Percentiles rank a stretch among this genome's conserved stretches.
Evolutionary conservation across 2,797 vertebrate species (phyloP).

Genomic region (Rallus crepitans): DNA sequence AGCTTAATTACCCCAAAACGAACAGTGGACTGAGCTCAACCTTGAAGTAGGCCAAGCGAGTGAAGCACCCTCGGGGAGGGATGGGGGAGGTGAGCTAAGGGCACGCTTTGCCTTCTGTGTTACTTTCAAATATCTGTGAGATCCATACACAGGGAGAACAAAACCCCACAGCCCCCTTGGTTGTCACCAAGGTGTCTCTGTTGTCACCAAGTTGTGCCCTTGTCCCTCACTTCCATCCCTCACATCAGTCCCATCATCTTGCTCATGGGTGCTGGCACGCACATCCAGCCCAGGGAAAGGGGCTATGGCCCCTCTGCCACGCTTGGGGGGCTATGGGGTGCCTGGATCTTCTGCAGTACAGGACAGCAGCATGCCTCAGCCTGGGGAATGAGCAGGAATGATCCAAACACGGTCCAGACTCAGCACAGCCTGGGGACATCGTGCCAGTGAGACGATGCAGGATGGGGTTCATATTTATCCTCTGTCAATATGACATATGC

Average conservation of each 20-base stretch:
- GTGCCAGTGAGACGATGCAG: background rate
- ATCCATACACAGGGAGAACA: background rate
- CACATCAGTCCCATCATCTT: background rate
- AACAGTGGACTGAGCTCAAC: conserved; percentile 47
- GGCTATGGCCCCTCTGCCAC: fast-evolving
- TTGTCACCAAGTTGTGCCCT: background rate
- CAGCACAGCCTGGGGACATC: fast-evolving
- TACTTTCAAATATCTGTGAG: background rate
- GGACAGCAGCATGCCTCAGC: fast-evolving
- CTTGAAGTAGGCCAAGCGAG: conserved; percentile 26
- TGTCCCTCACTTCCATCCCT: background rate
- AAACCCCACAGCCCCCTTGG: background rate
- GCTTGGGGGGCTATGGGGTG: background rate
- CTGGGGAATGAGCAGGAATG: background rate
- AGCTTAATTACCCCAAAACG: conserved; percentile 39
- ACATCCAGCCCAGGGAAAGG: background rate
- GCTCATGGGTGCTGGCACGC: background rate
- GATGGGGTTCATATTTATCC: background rate
- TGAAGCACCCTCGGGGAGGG: background rate
- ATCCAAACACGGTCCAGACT: fast-evolving
- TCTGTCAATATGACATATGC: fast-evolving
- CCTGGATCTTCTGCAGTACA: fast-evolving
- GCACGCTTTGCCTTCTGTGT: background rate
- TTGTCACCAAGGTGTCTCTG: background rate
- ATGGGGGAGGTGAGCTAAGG: background rate